These are phyloP conservation scores for Heterodera carotae DNA, from an alignment of 1,140 invertebrate species.

Conservation along the genomic window DNA sequence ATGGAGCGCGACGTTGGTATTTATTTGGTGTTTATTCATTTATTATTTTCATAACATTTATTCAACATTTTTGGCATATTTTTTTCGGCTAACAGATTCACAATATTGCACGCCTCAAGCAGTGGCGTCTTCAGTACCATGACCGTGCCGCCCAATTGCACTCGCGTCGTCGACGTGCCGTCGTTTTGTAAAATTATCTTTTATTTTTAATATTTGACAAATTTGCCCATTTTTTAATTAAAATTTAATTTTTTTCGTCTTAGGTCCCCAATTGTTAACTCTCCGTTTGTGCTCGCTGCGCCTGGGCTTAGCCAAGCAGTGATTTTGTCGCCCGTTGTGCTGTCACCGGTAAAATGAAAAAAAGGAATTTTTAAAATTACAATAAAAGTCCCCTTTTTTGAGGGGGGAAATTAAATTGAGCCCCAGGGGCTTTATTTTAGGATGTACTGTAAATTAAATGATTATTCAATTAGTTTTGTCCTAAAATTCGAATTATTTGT, in stretches of 20 bases:
- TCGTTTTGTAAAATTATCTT: conserved; percentile 2
- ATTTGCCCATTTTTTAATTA: neutral
- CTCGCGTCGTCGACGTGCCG: neutral
- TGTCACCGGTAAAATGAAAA: conserved; percentile 38
- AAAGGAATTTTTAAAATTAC: too few species aligned
- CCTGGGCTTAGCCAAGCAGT: conserved; percentile 39
- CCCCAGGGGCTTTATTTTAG: too few species aligned
- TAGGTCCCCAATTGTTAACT: conserved; percentile 10
- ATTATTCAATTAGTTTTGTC: neutral
- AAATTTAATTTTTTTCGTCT: neutral
- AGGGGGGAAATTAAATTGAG: too few species aligned
- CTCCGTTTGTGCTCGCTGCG: conserved; percentile 13
- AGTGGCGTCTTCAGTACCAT: neutral
- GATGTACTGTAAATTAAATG: neutral
- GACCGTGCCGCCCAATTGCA: neutral
- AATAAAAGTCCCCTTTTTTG: neutral
- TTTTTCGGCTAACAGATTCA: neutral
- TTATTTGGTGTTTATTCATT: too few species aligned
- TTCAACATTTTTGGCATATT: neutral
- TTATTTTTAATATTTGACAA: too few species aligned
- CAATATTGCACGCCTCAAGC: neutral
- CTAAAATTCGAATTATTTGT: neutral
- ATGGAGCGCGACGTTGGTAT: conserved; percentile 15
- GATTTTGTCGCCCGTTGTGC: conserved; percentile 50
- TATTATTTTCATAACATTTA: too few species aligned